phyloP scores from a whole-genome alignment of 2,888 invertebrate genomes.

The Drymonia ruficornis region DNA sequence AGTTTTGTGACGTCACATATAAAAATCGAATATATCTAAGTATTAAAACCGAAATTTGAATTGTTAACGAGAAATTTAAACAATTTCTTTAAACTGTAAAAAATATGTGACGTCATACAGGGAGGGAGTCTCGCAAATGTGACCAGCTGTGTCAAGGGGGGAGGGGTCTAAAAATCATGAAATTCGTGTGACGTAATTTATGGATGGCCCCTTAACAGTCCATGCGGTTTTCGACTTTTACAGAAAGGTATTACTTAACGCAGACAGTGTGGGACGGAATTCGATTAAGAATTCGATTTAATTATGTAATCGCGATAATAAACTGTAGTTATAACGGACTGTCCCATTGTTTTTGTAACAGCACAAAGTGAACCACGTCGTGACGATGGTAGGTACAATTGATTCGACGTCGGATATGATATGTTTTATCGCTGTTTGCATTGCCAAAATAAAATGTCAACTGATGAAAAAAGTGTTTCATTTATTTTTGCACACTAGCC shows the following conservation, averaged over 20 bases:
- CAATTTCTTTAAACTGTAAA: no score
- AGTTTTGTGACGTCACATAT: no score
- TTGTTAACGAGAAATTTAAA: no score
- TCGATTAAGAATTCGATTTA: slow-evolving; percentile 36
- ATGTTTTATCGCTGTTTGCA: slow-evolving; percentile 62
- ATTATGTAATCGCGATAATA: slow-evolving; percentile 52
- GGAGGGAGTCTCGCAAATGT: no score
- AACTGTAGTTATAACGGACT: slow-evolving; percentile 41
- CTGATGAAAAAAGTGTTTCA: slow-evolving; percentile 16
- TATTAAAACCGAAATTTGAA: no score
- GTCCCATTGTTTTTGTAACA: slow-evolving; percentile 59
- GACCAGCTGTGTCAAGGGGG: no score
- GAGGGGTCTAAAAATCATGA: no score
- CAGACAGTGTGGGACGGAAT: slow-evolving; percentile 39
- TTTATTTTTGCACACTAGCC: not conserved
- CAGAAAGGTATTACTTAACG: slow-evolving; percentile 9
- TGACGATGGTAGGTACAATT: slow-evolving; percentile 33
- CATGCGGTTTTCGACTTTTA: no score
- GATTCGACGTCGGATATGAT: slow-evolving; percentile 41
- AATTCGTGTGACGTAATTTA: no score
- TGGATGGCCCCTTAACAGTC: no score
- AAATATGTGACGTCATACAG: no score
- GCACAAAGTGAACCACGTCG: slow-evolving; percentile 50
- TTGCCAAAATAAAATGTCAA: slow-evolving; percentile 61
- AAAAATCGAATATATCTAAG: no score